These are phyloP conservation scores for Dreissena rostriformis DNA, from an alignment of 1,140 invertebrate genomes.

Conservation along the genomic window DNA sequence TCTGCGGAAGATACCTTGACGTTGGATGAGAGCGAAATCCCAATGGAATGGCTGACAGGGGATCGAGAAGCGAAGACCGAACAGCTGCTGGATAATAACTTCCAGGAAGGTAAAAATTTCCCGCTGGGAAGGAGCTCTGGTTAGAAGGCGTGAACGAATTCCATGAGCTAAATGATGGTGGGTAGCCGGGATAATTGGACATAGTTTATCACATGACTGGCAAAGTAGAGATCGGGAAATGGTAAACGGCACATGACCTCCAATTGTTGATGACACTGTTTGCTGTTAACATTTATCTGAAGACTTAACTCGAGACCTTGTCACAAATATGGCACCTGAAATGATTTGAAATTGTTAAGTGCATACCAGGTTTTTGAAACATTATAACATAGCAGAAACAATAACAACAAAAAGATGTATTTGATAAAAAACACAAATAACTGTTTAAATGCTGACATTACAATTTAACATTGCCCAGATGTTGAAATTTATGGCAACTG, in stretches of 20 bases:
- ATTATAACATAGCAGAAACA: too few relatives aligned
- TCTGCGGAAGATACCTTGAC: conserved; percentile 35
- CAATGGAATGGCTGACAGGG: conserved; percentile 15
- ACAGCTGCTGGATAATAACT: conserved; percentile 17
- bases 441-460: too few relatives aligned
- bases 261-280: conserved; percentile 27
- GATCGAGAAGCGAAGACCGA: conserved; percentile 30
- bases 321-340: too few relatives aligned
- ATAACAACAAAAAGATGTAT: too few relatives aligned
- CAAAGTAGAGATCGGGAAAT: conserved; percentile 43
- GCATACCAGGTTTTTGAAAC: too few relatives aligned
- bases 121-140: conserved; percentile 43
- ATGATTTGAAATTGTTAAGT: too few relatives aligned
- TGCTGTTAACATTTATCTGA: conserved; percentile 34
- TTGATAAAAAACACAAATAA: too few relatives aligned
- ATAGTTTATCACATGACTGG: conserved; percentile 54
- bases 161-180: conserved; percentile 52
- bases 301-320: not conserved
- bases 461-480: too few relatives aligned
- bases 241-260: conserved; percentile 55
- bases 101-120: conserved; percentile 22
- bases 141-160: conserved; percentile 30
- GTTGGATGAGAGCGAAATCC: conserved; percentile 11
- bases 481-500: too few relatives aligned
- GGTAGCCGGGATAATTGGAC: conserved; percentile 55